phyloP scores from a whole-genome alignment of 2,888 invertebrate genomes.

The Pseudococcus viburni region DNA sequence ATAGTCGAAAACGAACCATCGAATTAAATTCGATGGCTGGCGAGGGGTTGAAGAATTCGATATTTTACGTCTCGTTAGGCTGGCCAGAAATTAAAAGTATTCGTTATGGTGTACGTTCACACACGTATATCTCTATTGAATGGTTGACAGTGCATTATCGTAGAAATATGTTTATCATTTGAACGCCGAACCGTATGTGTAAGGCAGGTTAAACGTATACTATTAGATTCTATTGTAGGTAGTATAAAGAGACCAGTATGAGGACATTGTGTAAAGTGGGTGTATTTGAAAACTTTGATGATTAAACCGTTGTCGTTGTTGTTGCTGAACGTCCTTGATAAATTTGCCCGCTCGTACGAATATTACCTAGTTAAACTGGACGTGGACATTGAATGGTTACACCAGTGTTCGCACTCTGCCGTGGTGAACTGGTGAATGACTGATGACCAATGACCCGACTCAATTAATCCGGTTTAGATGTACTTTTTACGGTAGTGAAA shows the following conservation, averaged over 20 bases:
- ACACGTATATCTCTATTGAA: constrained; percentile 27
- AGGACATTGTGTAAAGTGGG: constrained; percentile 6
- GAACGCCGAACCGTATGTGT: background rate
- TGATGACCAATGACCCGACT: constrained; percentile 45
- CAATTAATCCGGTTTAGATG: constrained; percentile 35
- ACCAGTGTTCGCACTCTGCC: background rate
- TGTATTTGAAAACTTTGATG: constrained; percentile 28
- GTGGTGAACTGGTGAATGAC: constrained; percentile 30
- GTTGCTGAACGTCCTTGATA: constrained; percentile 28
- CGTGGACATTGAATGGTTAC: background rate
- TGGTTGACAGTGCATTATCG: background rate
- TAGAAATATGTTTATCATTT: constrained; percentile 28
- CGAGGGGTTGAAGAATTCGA: constrained; percentile 12
- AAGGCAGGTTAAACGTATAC: background rate
- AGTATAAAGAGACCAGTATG: background rate
- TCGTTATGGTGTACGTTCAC: constrained; percentile 43
- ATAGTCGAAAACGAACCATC: background rate
- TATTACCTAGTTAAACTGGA: constrained; percentile 10
- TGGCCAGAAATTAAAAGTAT: constrained; percentile 34
- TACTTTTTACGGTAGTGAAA: constrained; percentile 27
- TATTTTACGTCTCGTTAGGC: background rate
- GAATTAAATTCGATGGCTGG: constrained; percentile 14
- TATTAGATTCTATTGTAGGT: background rate
- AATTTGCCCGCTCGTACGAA: background rate
- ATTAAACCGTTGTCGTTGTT: constrained; percentile 4